Evolutionary conservation across 2,888 invertebrate species (phyloP).

Genomic region (Chaitophorus viminalis): DNA sequence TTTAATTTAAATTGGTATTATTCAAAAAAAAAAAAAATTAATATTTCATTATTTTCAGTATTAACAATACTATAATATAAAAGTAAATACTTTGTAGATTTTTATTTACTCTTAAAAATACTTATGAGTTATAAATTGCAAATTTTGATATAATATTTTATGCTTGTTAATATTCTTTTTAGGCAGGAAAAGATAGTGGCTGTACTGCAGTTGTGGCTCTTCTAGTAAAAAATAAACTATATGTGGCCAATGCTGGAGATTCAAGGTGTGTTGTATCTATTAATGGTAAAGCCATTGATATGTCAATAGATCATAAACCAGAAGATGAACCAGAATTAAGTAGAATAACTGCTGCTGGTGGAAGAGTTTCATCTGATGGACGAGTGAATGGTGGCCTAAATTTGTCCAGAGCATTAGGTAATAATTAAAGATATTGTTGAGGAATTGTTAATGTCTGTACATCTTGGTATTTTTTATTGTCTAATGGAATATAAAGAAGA

Average conservation of each 20-base stretch:
- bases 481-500: too few species aligned
- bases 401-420: conserved; percentile 89
- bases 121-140: neutral
- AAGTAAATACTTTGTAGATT: neutral
- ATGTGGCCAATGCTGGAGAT: conserved; percentile 97
- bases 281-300: conserved; percentile 86
- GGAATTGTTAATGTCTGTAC: neutral
- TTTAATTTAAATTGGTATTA: too few species aligned
- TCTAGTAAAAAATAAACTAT: conserved; percentile 75
- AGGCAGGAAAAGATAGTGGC: conserved; percentile 91
- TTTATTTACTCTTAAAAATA: neutral
- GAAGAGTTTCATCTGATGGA: conserved; percentile 90
- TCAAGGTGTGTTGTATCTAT: conserved; percentile 86
- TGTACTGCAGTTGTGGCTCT: conserved; percentile 98
- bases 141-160: neutral
- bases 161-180: conserved; percentile 54
- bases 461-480: too few species aligned
- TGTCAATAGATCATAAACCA: conserved; percentile 97
- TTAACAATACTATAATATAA: neutral
- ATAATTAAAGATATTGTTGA: conserved; percentile 25
- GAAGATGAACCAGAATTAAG: conserved; percentile 87
- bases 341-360: conserved; percentile 91
- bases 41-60: neutral
- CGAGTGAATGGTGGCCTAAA: conserved; percentile 97
- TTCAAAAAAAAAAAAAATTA: neutral